Base-by-base conservation (phyloP, 1,140 invertebrate species). In the Pachypsylla venusta region DNA sequence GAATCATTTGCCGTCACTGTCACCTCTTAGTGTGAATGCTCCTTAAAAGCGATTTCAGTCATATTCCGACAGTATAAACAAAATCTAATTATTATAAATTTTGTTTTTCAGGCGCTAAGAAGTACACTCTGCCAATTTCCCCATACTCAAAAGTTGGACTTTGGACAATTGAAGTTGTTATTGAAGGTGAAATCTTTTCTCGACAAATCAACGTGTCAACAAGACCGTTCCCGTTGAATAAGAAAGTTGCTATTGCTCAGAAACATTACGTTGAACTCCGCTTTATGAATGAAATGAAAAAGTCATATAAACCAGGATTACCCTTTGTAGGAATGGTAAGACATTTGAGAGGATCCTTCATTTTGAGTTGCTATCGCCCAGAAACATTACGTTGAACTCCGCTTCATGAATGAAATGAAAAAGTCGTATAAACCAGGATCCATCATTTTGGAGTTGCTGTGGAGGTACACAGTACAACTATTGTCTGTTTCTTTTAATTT, bases 231-330 rank as follows among this genome's bases (percentile, higher is more conserved):
- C 65, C 63, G 1, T 59, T 61, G 13, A 58, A 60, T 13, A 70
- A 75, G 1, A 77, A 78, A 40, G 72, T 78, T 0, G 76, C 78
- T 1, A 79, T 78, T 12, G 78, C 77, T 27, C 79, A 81, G 64
- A 78, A 80, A 64, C 79, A 81, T 63, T 81, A 77, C 63, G 80
- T 81, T 1, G 79, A 81, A 63, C 69, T 81, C 42, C 67, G 77
- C 20, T 81, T 81, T 61, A 77, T 78, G 25, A 74, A 73, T 24
- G 79, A 77, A 59, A 81, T 80, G 77, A 64, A 78, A 14, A 67
- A 79, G 20, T 66, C 77, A 53, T 81, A 81, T 67, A 81, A 81
- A 60, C 80, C 80, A 14, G 79, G 79, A 53, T 67, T 81, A 27
- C 79, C 80, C 12, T 81, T 80, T 67, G 71, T 78, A 54, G 80